Percentiles rank a stretch among this genome's conserved stretches.
Conservation (phyloP, 2,113 vertebrate genomes). For the Eira barbara region DNA sequence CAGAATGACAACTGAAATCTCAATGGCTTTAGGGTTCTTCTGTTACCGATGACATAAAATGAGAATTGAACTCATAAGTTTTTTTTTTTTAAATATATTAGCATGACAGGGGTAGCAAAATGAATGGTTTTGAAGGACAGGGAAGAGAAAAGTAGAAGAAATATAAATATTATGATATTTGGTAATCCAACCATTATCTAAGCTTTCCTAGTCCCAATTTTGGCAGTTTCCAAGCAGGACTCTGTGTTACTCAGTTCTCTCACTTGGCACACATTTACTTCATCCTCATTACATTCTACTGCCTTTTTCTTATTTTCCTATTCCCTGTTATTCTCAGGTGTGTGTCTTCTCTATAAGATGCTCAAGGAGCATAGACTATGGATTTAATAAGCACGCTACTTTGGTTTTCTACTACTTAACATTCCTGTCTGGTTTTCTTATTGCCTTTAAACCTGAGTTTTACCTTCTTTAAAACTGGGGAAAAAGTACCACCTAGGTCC, state of each 20-base stretch:
- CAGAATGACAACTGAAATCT: slow-evolving; percentile 50
- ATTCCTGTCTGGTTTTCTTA: neutral
- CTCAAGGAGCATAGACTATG: neutral
- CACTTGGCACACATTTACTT: slow-evolving; percentile 45
- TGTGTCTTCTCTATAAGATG: neutral
- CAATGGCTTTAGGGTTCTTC: slow-evolving; percentile 51
- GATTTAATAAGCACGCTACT: neutral
- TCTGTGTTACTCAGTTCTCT: slow-evolving; percentile 69
- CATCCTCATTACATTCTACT: neutral
- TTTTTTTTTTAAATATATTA: slow-evolving; percentile 8
- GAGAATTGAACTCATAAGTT: slow-evolving; percentile 50
- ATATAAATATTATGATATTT: slow-evolving; percentile 76
- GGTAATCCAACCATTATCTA: slow-evolving; percentile 50
- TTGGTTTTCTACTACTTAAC: neutral
- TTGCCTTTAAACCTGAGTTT: slow-evolving; percentile 17
- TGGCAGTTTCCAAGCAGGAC: slow-evolving; percentile 73
- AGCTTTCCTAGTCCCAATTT: slow-evolving; percentile 56
- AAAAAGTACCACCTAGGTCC: neutral
- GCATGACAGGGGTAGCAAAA: slow-evolving; percentile 40
- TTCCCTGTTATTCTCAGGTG: neutral
- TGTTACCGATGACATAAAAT: slow-evolving; percentile 30
- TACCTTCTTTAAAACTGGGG: slow-evolving; percentile 37
- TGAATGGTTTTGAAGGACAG: slow-evolving; percentile 71
- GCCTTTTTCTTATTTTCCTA: neutral
- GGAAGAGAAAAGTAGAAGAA: slow-evolving; percentile 72